Conservation (phyloP, 2,113 vertebrate species). For the Podarcis raffonei region DNA sequence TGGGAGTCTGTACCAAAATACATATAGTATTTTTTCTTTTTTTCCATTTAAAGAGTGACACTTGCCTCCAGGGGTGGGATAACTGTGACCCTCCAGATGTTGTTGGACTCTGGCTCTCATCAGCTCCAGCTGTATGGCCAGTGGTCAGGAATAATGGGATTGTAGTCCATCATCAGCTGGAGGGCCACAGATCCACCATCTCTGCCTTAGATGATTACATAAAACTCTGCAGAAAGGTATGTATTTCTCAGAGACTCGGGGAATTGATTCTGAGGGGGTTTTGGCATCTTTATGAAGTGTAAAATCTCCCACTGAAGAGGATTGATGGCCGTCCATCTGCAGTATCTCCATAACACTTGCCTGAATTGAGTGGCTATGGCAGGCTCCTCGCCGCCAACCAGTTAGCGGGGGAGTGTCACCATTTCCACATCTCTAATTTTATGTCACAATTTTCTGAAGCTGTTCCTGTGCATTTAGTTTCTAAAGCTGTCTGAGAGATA, state of each 20-base stretch:
- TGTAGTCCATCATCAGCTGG: too few relatives aligned
- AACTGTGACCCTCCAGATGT: too few relatives aligned
- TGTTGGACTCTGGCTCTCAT: too few relatives aligned
- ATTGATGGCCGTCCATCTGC: background rate
- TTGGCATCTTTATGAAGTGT: background rate
- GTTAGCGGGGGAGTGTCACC: background rate
- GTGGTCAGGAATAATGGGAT: too few relatives aligned
- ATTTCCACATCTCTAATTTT: background rate
- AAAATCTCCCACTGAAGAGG: background rate
- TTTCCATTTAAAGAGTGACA: background rate
- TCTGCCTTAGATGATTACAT: too few relatives aligned
- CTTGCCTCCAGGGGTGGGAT: background rate
- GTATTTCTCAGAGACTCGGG: too few relatives aligned
- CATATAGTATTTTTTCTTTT: background rate
- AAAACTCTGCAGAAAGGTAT: too few relatives aligned
- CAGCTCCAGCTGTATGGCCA: too few relatives aligned
- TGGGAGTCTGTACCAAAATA: background rate
- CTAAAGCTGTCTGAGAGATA: background rate
- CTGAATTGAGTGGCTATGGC: background rate
- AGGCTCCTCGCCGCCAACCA: fast-evolving
- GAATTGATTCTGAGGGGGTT: too few relatives aligned
- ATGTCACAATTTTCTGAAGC: background rate
- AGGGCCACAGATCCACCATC: too few relatives aligned
- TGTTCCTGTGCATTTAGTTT: slow-evolving; percentile 14
- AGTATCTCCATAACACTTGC: background rate